Evolutionary conservation across 1,140 invertebrate species (phyloP).

Genomic region (Zaprionus vittiger): DNA sequence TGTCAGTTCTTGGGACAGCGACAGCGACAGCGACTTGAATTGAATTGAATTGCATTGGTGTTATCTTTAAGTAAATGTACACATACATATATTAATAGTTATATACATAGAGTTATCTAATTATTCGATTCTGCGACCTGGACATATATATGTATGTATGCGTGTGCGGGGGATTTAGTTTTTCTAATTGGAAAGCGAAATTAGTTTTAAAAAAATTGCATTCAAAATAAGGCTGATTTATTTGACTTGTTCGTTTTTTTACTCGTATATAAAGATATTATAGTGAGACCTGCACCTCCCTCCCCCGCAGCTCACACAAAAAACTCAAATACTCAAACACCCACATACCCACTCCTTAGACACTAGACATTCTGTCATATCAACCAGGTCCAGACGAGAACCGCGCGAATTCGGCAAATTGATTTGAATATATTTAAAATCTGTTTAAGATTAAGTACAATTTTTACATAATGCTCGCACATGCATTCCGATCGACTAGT

Average conservation of each 20-base stretch:
- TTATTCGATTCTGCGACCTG: constrained; percentile 40
- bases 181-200: constrained; percentile 69
- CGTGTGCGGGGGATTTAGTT: constrained; percentile 56
- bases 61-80: constrained; percentile 35
- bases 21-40: constrained; percentile 29
- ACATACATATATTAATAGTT: constrained; percentile 20
- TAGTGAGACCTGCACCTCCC: constrained; percentile 31
- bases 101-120: constrained; percentile 21
- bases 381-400: constrained; percentile 21
- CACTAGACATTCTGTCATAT: constrained; percentile 36
- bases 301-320: constrained; percentile 22
- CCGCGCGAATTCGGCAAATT: constrained; percentile 19
- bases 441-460: constrained; percentile 42
- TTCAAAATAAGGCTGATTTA: constrained; percentile 81
- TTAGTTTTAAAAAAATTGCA: constrained; percentile 75
- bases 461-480: constrained; percentile 52
- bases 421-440: constrained; percentile 30
- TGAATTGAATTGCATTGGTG: constrained; percentile 41
- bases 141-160: constrained; percentile 26
- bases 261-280: constrained; percentile 44
- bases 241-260: constrained; percentile 79
- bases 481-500: constrained; percentile 48
- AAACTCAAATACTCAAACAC: constrained; percentile 12
- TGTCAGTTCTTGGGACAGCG: constrained; percentile 29
- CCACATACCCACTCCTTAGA: constrained; percentile 22